Evolutionary conservation across 1,140 invertebrate genomes (phyloP).

Genomic region (Aphidius ervi): DNA sequence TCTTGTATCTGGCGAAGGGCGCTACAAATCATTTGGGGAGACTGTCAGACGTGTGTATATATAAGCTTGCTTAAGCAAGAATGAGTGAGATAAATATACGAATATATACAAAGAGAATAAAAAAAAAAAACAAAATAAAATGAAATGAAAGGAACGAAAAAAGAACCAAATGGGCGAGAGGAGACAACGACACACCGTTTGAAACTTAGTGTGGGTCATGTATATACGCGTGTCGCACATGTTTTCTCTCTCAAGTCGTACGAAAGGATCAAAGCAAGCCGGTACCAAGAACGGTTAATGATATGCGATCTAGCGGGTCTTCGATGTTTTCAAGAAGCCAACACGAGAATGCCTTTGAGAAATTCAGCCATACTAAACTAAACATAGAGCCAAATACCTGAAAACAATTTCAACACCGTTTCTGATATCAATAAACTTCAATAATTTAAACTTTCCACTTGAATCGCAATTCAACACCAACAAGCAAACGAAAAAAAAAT

Average conservation of each 20-base stretch:
- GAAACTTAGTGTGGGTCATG: background rate
- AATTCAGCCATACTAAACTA: too few relatives aligned
- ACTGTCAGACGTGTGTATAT: slow-evolving; percentile 28
- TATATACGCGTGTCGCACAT: slow-evolving; percentile 7
- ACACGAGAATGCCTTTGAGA: slow-evolving; percentile 11
- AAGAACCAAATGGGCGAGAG: too few relatives aligned
- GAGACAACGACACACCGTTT: too few relatives aligned
- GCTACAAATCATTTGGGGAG: slow-evolving; percentile 34
- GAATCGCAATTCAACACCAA: too few relatives aligned
- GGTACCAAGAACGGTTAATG: slow-evolving; percentile 14
- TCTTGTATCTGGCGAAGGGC: slow-evolving; percentile 32
- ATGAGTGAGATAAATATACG: slow-evolving; percentile 1
- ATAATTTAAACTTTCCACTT: too few relatives aligned
- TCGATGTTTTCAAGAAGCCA: slow-evolving; percentile 16
- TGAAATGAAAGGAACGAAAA: too few relatives aligned
- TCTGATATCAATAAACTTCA: too few relatives aligned
- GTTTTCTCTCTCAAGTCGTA: slow-evolving; percentile 14
- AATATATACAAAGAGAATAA: background rate
- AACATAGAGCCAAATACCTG: too few relatives aligned
- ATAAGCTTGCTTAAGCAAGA: background rate
- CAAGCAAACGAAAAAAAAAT: too few relatives aligned
- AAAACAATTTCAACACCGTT: too few relatives aligned
- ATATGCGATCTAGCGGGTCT: slow-evolving; percentile 23
- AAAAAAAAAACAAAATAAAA: too few relatives aligned
- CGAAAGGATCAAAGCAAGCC: slow-evolving; percentile 20